Percentiles rank a stretch among this genome's conserved stretches.
Conservation (phyloP, 1,140 invertebrate genomes). For the Papilio dardanus region DNA sequence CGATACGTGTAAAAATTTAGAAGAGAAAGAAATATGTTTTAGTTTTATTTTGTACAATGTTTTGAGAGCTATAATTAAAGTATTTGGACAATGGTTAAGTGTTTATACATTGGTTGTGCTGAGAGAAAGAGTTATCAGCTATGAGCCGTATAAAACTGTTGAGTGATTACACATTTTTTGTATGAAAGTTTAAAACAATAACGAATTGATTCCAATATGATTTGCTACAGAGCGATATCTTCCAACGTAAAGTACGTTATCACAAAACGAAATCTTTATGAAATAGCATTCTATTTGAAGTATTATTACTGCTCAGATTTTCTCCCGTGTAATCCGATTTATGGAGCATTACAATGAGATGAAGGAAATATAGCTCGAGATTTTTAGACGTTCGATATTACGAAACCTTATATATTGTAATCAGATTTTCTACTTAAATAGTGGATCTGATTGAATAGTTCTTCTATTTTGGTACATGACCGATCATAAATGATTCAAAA, state of each 20-base stretch:
- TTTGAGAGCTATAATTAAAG: no score
- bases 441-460: neutral
- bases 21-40: no score
- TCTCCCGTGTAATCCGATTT: conserved; percentile 38
- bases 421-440: conserved; percentile 27
- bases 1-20: no score
- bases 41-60: no score
- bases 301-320: conserved; percentile 39
- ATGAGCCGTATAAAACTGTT: no score
- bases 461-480: neutral
- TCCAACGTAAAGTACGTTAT: conserved; percentile 32
- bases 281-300: conserved; percentile 39
- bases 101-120: no score
- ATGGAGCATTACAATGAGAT: conserved; percentile 37
- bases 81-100: no score
- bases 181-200: conserved; percentile 25
- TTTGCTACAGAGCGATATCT: conserved; percentile 22
- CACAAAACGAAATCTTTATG: conserved; percentile 39
- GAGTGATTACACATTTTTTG: no score
- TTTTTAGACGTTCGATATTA: conserved; percentile 27
- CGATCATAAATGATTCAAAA: neutral
- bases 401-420: conserved; percentile 32
- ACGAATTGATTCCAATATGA: conserved; percentile 30
- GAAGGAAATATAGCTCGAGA: conserved; percentile 32
- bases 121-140: no score